Conservation (phyloP, 2,113 vertebrate genomes). For the Takifugu bimaculatus region DNA sequence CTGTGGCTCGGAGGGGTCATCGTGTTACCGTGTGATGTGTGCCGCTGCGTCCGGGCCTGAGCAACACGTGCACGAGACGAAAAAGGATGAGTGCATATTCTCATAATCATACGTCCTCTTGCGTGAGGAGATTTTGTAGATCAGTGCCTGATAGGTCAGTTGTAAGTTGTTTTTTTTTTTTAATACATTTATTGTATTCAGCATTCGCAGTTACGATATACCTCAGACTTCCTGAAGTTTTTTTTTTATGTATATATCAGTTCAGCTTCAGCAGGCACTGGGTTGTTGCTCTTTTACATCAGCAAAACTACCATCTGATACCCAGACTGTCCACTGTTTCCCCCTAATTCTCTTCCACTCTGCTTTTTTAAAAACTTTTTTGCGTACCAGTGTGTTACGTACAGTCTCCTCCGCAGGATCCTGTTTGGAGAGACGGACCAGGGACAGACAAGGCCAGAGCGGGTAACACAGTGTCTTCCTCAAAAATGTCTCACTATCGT, state of each 20-base stretch:
- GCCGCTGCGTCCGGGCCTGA: slow-evolving; percentile 18
- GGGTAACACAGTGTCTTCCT: slow-evolving; percentile 61
- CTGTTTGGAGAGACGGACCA: slow-evolving; percentile 42
- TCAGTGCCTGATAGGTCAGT: slow-evolving; percentile 7
- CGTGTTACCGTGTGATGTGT: slow-evolving; percentile 42
- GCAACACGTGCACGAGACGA: slow-evolving; percentile 25
- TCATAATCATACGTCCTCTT: slow-evolving; percentile 16
- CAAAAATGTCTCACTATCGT: slow-evolving; percentile 13
- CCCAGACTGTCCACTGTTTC: slow-evolving; percentile 10
- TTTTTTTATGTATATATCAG: neutral
- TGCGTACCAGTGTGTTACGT: slow-evolving; percentile 5
- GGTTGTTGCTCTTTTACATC: slow-evolving; percentile 7
- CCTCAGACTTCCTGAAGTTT: neutral
- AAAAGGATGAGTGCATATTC: slow-evolving; percentile 25
- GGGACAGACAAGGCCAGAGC: slow-evolving; percentile 38
- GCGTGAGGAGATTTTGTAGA: slow-evolving; percentile 29
- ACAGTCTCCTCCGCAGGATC: slow-evolving; percentile 4
- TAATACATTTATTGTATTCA: neutral
- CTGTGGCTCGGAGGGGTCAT: slow-evolving; percentile 50
- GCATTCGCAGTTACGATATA: slow-evolving; percentile 14
- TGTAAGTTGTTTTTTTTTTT: slow-evolving; percentile 10
- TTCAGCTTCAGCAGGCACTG: slow-evolving; percentile 29
- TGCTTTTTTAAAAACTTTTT: neutral
- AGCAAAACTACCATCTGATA: slow-evolving; percentile 22
- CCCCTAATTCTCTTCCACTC: neutral